A percentile compares a stretch with the other conserved stretches of the same genome.
These are phyloP conservation scores for Balaeniceps rex DNA, from an alignment of 2,113 vertebrate genomes.

Conservation along the genomic window DNA sequence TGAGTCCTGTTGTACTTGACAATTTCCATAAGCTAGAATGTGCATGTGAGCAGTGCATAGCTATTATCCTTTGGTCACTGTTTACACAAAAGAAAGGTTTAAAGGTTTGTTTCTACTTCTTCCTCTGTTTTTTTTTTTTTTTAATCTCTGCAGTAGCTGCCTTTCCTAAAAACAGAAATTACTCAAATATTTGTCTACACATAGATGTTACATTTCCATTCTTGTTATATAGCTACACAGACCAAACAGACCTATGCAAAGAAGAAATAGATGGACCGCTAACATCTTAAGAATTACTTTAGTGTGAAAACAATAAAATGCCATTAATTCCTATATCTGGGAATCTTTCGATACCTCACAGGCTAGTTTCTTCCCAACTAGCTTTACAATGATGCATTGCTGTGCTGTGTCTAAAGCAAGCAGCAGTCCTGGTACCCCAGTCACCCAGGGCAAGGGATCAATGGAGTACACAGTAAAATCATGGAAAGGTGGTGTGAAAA, in stretches of 20 bases:
- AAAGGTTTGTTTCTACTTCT: not conserved
- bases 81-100: not conserved
- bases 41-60: not conserved
- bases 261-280: not conserved
- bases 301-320: not conserved
- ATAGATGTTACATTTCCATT: not conserved
- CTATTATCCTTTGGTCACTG: not conserved
- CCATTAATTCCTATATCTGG: not conserved
- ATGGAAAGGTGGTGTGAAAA: accelerated
- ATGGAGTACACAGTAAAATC: not conserved
- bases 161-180: not conserved
- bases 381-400: not conserved
- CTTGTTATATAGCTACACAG: not conserved
- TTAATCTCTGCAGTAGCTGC: not conserved
- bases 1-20: not conserved
- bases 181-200: not conserved
- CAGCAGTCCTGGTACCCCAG: not conserved
- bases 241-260: not conserved
- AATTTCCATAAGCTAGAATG: not conserved
- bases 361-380: not conserved
- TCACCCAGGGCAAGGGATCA: not conserved
- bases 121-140: not conserved
- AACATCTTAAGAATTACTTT: not conserved
- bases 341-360: not conserved
- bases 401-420: not conserved